Evolutionary conservation across 1,140 invertebrate genomes (phyloP), one percentile per base, ranked within the genome.

Genomic region (Proctacanthus coquilletti): DNA sequence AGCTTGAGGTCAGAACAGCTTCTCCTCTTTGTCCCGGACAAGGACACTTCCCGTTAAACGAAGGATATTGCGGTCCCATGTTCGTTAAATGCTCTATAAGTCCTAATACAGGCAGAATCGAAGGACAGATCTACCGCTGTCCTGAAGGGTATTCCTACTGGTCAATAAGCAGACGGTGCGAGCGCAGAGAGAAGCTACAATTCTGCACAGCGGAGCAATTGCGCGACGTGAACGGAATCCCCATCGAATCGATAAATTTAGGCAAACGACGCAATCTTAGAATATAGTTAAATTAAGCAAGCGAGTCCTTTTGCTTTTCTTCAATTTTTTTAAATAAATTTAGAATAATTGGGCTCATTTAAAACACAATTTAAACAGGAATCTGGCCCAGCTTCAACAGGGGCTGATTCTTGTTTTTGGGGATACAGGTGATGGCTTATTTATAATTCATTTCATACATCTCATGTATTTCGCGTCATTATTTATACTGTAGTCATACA

Each of bases 111-210:
- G 53, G 61, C 30, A 66, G 53, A 36, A 59, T 85, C 42, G 68
- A 75, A 50, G 82, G 79, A 6, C 73, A 72, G 40, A 57, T 86
- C 6, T 77, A 77, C 53, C 75, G 76, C 49, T 87, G 84, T 62
- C 83, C 84, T 1, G 58, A 72, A 52, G 71, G 73, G 6, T 84
- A 75, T 46, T 65, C 74, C 1, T 88, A 77, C 49, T 85, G 80
- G 76, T 70, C 75, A 23, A 69, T 78, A 2, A 84, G 80, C 40
- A 69, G 75, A 53, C 68, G 75, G 48, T 88, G 84, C 47, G 80
- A 85, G 60, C 52, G 49, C 3, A 34, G 45, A 8, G 43, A 38
- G 21, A 59, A 59, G 27, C 40, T 59, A 14, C 32, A 34, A 27
- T 52, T 44, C 37, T 59, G 56, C 43, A 43, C 21, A 1, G 40